A percentile compares a stretch with the other conserved stretches of the same genome.
phyloP scores from a whole-genome alignment of 1,140 invertebrate species.

The Berghia stephanieae region DNA sequence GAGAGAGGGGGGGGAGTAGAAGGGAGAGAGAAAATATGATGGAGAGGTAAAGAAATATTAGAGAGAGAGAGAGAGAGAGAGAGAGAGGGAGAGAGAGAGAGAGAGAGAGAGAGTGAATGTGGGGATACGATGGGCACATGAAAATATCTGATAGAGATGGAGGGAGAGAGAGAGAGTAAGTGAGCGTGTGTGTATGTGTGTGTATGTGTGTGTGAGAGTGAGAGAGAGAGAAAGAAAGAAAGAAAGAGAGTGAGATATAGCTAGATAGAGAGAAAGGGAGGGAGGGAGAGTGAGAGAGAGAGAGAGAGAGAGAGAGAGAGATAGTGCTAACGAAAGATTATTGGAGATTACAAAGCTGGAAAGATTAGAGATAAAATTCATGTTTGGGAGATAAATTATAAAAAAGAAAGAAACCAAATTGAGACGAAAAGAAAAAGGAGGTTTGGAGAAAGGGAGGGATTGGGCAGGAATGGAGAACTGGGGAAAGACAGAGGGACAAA shows the following conservation, averaged over 20 bases:
- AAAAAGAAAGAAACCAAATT: neutral
- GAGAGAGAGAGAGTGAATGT: neutral
- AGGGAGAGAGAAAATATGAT: neutral
- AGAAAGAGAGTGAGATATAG: conserved; percentile 5
- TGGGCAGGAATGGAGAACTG: neutral
- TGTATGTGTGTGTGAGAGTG: neutral
- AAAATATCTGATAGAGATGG: neutral
- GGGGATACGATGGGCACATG: neutral
- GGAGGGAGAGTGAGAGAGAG: conserved; percentile 15
- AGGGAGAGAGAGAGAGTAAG: conserved; percentile 18
- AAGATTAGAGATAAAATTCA: neutral
- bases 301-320: conserved; percentile 18
- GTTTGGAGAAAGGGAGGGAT: neutral
- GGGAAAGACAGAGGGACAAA: neutral
- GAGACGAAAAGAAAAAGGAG: neutral
- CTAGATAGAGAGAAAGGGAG: conserved; percentile 15
- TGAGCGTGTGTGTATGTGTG: neutral
- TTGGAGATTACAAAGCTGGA: neutral
- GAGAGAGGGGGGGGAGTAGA: neutral
- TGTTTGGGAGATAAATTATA: neutral
- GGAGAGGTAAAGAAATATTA: neutral
- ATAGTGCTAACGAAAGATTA: neutral
- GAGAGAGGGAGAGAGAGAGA: neutral
- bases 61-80: neutral
- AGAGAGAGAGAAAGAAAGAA: conserved; percentile 3